Conservation (phyloP, 2,888 invertebrate species). For the Drosophila tripunctata region DNA sequence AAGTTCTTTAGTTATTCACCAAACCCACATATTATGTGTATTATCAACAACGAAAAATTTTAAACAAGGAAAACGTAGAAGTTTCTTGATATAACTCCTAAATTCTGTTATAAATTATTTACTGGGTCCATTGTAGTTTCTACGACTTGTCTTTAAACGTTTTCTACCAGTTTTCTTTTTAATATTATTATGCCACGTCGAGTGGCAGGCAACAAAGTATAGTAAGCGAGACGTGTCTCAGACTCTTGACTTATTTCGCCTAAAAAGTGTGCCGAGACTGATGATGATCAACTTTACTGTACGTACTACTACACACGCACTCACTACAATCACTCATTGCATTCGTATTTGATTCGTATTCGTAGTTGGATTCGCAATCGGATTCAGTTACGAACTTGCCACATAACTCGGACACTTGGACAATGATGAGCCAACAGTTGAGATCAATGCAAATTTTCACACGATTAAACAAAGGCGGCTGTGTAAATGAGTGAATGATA, state of each 20-base stretch:
- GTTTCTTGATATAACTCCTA: too few relatives aligned
- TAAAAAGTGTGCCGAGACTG: constrained; percentile 55
- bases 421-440: constrained; percentile 37
- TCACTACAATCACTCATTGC: not conserved
- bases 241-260: constrained; percentile 57
- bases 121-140: not conserved
- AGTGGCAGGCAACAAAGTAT: constrained; percentile 56
- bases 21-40: too few relatives aligned
- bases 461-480: constrained; percentile 46
- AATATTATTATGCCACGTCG: constrained; percentile 78
- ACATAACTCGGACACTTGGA: not conserved
- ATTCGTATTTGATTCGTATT: too few relatives aligned
- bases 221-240: constrained; percentile 54
- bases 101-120: too few relatives aligned
- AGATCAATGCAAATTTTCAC: constrained; percentile 56
- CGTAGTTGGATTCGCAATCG: too few relatives aligned
- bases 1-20: too few relatives aligned
- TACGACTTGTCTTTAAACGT: not conserved
- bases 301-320: not conserved
- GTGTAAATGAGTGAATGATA: constrained; percentile 5
- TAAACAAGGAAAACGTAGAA: too few relatives aligned
- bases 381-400: not conserved
- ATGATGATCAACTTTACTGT: constrained; percentile 11
- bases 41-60: too few relatives aligned
- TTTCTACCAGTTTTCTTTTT: too few relatives aligned